These are phyloP conservation scores for Graptemys geographica DNA, from an alignment of 2,797 vertebrate genomes.

Conservation along the genomic window DNA sequence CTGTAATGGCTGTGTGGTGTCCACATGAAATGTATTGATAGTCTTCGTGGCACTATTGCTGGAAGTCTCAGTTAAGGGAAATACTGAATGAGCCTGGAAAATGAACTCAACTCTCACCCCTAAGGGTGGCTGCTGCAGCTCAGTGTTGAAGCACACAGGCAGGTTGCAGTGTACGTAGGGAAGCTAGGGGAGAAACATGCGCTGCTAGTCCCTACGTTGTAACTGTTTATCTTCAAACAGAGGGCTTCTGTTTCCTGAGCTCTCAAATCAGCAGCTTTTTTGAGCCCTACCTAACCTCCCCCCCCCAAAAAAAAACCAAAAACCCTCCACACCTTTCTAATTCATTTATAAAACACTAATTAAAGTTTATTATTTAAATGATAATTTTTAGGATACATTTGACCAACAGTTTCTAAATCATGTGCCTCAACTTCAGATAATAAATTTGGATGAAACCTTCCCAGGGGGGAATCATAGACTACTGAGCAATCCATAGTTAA, in stretches of 20 bases:
- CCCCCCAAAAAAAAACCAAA: too few species aligned
- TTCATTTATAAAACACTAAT: not conserved
- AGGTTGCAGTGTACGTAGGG: conserved; percentile 46
- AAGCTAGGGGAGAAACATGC: conserved; percentile 39
- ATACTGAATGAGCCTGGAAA: conserved; percentile 30
- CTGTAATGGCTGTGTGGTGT: not conserved
- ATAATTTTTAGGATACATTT: conserved; percentile 30
- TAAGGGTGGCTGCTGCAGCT: conserved; percentile 49
- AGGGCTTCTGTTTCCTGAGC: conserved; percentile 60
- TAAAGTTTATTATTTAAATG: conserved; percentile 16
- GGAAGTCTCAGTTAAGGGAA: not conserved
- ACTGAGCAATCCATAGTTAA: conserved; percentile 15
- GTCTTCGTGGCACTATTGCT: conserved; percentile 52
- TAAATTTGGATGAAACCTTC: conserved; percentile 24
- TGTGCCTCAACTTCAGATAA: conserved; percentile 17
- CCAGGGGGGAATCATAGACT: not conserved
- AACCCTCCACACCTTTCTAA: too few species aligned
- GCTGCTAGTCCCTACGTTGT: not conserved
- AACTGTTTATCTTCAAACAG: conserved; percentile 52
- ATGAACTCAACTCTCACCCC: conserved; percentile 12
- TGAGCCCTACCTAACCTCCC: not conserved
- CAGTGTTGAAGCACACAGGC: conserved; percentile 59
- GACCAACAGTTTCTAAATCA: not conserved
- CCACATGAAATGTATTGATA: conserved; percentile 52
- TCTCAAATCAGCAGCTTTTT: not conserved